These are phyloP conservation scores for Uria lomvia DNA, from an alignment of 2,113 vertebrate species.

Conservation along the genomic window DNA sequence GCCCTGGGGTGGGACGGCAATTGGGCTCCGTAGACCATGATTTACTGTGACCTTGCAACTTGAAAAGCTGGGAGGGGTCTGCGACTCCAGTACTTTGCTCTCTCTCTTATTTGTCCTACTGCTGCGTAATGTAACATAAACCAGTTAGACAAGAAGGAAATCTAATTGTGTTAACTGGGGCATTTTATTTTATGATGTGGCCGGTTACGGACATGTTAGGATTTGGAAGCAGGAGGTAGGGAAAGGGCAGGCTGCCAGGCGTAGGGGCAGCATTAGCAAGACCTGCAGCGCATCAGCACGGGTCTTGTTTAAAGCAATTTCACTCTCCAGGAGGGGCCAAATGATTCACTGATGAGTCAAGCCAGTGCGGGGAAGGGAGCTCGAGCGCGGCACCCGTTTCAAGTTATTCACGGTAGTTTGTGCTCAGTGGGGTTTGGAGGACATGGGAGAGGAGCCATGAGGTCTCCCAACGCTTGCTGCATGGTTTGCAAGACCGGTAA, in stretches of 20 bases:
- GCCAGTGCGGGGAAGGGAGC: background rate
- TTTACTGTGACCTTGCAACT: background rate
- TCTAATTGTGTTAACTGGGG: background rate
- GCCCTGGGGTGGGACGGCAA: background rate
- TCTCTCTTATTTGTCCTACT: background rate
- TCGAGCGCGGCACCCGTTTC: background rate
- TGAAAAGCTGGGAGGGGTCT: background rate
- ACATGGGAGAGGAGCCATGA: background rate
- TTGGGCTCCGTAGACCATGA: background rate
- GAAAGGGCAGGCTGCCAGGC: background rate
- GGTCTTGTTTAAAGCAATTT: background rate
- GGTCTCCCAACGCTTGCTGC: background rate
- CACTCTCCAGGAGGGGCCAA: background rate
- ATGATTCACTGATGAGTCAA: constrained; percentile 43
- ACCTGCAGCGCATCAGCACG: background rate
- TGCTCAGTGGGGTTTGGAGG: background rate
- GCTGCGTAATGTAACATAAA: background rate
- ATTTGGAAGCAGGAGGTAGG: background rate
- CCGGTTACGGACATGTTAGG: background rate
- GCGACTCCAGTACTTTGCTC: background rate
- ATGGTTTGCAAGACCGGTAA: fast-evolving
- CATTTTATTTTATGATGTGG: background rate
- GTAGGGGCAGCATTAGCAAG: background rate
- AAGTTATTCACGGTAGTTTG: background rate
- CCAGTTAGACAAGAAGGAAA: background rate